Conservation (phyloP, 2,888 invertebrate species). For the Xylota segnis region DNA sequence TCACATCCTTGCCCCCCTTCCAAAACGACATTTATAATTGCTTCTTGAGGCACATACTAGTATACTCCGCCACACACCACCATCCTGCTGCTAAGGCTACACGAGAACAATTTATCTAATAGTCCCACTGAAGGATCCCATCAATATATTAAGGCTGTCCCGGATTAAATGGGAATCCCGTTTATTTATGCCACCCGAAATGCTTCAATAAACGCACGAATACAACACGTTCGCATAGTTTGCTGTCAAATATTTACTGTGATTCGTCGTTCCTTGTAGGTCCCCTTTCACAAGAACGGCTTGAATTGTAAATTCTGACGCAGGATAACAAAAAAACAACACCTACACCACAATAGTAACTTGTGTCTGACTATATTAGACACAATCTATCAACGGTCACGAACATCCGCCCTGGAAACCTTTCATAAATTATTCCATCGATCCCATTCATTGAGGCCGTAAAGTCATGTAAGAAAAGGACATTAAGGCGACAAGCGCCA, state of each 20-base stretch:
- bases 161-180: not conserved
- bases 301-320: slow-evolving; percentile 8
- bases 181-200: slow-evolving; percentile 13
- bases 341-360: not conserved
- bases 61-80: not conserved
- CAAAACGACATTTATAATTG: not conserved
- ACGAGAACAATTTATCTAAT: not conserved
- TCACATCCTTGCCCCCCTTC: not conserved
- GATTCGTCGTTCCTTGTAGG: not conserved
- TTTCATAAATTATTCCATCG: slow-evolving; percentile 29
- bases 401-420: not conserved
- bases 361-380: not conserved
- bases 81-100: not conserved
- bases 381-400: slow-evolving; percentile 23
- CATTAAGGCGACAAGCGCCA: slow-evolving; percentile 9
- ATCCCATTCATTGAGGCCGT: slow-evolving; percentile 9
- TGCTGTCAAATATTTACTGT: slow-evolving; percentile 13
- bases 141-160: not conserved
- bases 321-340: not conserved
- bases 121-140: not conserved
- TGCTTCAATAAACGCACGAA: not conserved
- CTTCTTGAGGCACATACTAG: not conserved
- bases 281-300: not conserved
- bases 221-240: not conserved
- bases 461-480: not conserved